Conservation (phyloP, 2,113 vertebrate genomes). For the Diphyllodes magnificus region DNA sequence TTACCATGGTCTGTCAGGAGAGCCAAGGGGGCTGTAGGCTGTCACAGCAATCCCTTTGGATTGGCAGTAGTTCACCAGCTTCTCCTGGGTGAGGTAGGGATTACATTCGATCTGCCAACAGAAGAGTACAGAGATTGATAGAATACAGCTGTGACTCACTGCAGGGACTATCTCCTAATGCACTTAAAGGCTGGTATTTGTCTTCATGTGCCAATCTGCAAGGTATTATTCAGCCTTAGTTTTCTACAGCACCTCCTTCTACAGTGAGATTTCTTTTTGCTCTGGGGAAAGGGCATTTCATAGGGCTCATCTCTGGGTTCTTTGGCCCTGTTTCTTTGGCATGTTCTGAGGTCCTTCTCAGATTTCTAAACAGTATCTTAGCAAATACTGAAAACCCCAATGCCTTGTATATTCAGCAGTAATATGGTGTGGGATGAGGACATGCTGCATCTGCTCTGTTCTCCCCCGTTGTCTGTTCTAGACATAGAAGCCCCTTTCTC, state of each 20-base stretch:
- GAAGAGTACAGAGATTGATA: neutral
- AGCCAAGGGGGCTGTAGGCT: conserved; percentile 91
- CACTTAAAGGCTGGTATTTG: neutral
- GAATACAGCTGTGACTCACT: neutral
- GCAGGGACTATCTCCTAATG: neutral
- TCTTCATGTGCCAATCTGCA: neutral
- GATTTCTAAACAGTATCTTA: neutral
- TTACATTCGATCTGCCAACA: conserved; percentile 84
- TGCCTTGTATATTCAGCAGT: neutral
- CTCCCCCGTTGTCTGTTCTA: neutral
- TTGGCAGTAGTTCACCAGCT: conserved; percentile 84
- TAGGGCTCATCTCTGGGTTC: neutral
- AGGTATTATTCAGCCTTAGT: neutral
- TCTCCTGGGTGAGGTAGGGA: conserved; percentile 90
- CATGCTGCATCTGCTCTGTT: neutral
- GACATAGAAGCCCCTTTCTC: neutral
- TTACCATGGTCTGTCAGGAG: conserved; percentile 91
- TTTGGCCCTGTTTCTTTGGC: neutral
- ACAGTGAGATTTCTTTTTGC: neutral
- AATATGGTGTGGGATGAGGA: neutral
- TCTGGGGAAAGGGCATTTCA: neutral
- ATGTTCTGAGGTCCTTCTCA: neutral
- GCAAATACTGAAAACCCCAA: neutral
- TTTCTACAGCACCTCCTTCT: neutral
- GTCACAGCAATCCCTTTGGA: conserved; percentile 88